Base-by-base conservation (phyloP, 2,113 vertebrate species). In the Leuciscus idus region DNA sequence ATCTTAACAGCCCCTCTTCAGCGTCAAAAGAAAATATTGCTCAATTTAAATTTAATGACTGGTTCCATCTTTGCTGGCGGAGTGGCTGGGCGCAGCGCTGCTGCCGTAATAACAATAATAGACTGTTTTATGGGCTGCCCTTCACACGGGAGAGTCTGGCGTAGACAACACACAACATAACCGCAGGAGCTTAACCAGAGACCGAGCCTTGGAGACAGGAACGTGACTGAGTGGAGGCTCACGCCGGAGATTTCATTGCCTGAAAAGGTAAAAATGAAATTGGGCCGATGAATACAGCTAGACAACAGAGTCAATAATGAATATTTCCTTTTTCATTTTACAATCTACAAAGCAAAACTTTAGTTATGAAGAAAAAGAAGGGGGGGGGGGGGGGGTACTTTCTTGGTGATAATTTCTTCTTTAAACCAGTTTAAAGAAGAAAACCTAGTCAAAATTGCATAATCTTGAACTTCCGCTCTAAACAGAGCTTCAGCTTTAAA, bases 41-140 rank as follows among this genome's bases (percentile, higher is more conserved):
- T 94, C 92, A 93, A 94, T 94, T 94, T 93, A 91, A 92, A 93
- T 93, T 92, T 93, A 95, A 94, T 94, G 94, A 93, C 92, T 90
- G 87, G 90, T 92, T 94, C 92, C 48, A 86, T 92, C 89, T 89
- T 87, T 86, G 87, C 89, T n/a, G 90, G 86, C 82, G 55, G 85
- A 74, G 89, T 90, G 87, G 86, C 90, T 91, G 91, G 92, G 94
- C 90, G 81, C 77, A 23, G 88, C 26, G 89, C 91, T 90, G 86
- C 48, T 86, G 89, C 87, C 90, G 90, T 93, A 94, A 95, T 93
- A 94, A 93, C 90, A 92, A 92, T 94, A 94, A 94, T 93, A 91
- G 91, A 92, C 86, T 88, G 87, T 91, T 93, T 94, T 92, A 92
- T 94, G 87, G 92, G 92, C 93, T 70, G 85, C 90, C 91, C 87